Conservation (phyloP, 2,888 invertebrate species). For the Phlogophora meticulosa region DNA sequence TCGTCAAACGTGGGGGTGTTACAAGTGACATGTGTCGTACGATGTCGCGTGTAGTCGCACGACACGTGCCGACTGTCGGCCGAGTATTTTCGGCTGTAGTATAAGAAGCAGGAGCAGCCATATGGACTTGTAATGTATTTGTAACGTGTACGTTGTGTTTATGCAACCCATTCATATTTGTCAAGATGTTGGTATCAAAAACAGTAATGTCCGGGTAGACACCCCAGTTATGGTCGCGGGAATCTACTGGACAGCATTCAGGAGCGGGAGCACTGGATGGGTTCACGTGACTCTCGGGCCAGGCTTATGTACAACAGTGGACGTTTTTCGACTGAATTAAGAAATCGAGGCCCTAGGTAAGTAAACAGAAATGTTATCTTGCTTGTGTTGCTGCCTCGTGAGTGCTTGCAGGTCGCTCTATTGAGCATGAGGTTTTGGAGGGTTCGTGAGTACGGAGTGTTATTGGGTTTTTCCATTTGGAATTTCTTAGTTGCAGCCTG, state of each 20-base stretch:
- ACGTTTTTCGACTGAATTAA: too few relatives aligned
- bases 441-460: too few relatives aligned
- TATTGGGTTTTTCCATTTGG: too few relatives aligned
- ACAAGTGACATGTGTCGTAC: constrained; percentile 23
- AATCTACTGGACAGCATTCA: background rate
- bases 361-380: too few relatives aligned
- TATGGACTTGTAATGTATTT: constrained; percentile 6
- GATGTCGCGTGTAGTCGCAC: constrained; percentile 4
- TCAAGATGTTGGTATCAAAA: constrained; percentile 1
- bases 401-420: too few relatives aligned
- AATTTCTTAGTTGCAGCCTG: too few relatives aligned
- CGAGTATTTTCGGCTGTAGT: constrained; percentile 26
- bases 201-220: background rate
- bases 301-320: too few relatives aligned
- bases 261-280: too few relatives aligned
- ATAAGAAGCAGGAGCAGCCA: background rate
- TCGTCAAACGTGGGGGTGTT: constrained; percentile 14
- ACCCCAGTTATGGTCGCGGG: background rate
- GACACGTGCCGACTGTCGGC: constrained; percentile 12
- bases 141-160: constrained; percentile 13
- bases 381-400: too few relatives aligned
- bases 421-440: too few relatives aligned
- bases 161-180: constrained; percentile 27
- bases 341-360: too few relatives aligned
- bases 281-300: too few relatives aligned